Base-by-base conservation (phyloP, 2,113 vertebrate species). In the Syngnathus floridae region DNA sequence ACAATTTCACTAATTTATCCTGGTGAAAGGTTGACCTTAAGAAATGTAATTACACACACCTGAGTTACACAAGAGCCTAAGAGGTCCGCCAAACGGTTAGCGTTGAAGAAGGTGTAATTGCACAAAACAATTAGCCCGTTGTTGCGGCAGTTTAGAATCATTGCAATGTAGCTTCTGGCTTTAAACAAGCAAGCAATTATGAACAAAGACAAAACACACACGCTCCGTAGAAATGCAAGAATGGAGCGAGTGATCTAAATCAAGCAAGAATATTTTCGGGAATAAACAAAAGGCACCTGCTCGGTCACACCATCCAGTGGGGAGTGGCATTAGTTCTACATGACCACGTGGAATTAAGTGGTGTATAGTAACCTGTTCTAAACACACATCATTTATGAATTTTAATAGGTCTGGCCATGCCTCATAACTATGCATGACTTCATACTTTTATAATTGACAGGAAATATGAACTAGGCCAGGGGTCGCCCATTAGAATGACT, bases 341-440 rank as follows among this genome's bases (percentile, higher is more conserved):
- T 84, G 86, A 81, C 74, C 82, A 87, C 75, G 65, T 86, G 71
- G 84, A 90, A 89, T 88, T 85, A 88, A 88, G 85, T 82, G 77
- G 78, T 87, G 82, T 83, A 61, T 72, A 76, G 82, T 86, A 84
- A 79, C 83, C 80, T 86, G 77, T 76, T 84, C 87, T 89, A 91
- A 96, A 95, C 93, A 94, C 93, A 95, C 94, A 95, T 93, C 93
- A 94, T 94, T 93, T 94, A 92, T 93, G 94, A 93, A 91, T 96
- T 95, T 94, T 94, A 95, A 95, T 95, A 93, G 91, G 90, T 92
- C 91, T 88, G 88, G 91, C 92, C 88, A 89, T 91, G 93, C 92
- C 93, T 94, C 92, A 95, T 98, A 96, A 97, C 95, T 98, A 97
- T 96, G 94, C 95, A 95, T 94, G 93, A 93, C 93, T 95, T 93